Evolutionary conservation across 1,140 invertebrate genomes (phyloP), one percentile per base, ranked within the genome.

Genomic region (Xylocopa sonorina): DNA sequence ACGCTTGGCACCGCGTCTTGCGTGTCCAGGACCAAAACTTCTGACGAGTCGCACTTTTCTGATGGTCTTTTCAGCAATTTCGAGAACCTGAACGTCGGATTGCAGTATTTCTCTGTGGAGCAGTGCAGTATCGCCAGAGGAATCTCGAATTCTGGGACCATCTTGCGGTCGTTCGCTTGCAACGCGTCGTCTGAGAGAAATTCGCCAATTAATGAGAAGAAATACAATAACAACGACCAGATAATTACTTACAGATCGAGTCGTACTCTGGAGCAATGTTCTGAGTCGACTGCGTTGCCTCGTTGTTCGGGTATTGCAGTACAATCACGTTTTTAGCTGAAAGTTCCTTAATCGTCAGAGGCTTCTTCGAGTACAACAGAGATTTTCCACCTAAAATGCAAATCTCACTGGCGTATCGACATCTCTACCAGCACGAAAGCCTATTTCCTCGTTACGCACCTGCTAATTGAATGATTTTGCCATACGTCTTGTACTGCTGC

Each of bases 71-170:
- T 78, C 9, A 79, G 57, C 0, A 72, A 12, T 2, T 63, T n/a
- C 7, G 7, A 16, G 6, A 93, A 91, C 79, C 91, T 93, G 75
- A 93, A 94, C 27, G 88, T 81, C 14, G 95, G 95, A 91, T 96
- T 96, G 85, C 96, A 96, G 82, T 95, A 94, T 82, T 94, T 94
- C 57, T 94, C 92, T 43, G 91, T 93, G 1, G 95, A 95, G 88
- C 94, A 94, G 80, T 95, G 94, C 18, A 96, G 86, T 76, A 96
- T 93, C 27, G 95, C 95, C 55, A 95, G 91, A 14, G 95, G 95
- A 76, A 96, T 94, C 87, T 96, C 96, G 12, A 94, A 93, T 90
- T 96, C 95, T 63, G 94, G 93, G 76, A 96, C 93, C 51, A 94
- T 85, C 69, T 95, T 93, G 78, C 94, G 93, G 86, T 62, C 29